Percentiles rank a stretch among this genome's conserved stretches.
phyloP scores from a whole-genome alignment of 2,888 invertebrate species.

The Papilio gigon region DNA sequence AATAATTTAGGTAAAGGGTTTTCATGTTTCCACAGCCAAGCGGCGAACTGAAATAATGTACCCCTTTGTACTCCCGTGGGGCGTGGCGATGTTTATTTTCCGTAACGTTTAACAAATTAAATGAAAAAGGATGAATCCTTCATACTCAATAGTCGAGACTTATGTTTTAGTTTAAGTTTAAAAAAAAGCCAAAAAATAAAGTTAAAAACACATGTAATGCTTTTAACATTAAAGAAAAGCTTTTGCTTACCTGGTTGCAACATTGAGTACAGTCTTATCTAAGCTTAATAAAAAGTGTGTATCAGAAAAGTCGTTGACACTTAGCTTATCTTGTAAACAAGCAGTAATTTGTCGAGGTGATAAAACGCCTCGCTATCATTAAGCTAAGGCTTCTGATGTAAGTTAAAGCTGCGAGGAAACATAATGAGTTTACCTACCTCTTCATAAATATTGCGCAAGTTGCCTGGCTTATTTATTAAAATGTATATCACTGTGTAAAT shows the following conservation, averaged over 20 bases:
- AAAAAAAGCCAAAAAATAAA: no score
- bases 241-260: constrained; percentile 27
- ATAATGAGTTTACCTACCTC: constrained; percentile 29
- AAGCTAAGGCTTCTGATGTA: constrained; percentile 35
- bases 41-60: constrained; percentile 26
- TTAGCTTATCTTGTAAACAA: constrained; percentile 44
- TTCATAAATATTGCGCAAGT: constrained; percentile 34
- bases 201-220: neutral
- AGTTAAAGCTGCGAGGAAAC: constrained; percentile 24
- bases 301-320: constrained; percentile 42
- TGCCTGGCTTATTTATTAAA: constrained; percentile 19
- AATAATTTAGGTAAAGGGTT: constrained; percentile 37
- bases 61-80: constrained; percentile 21
- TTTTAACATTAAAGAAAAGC: neutral
- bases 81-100: constrained; percentile 23
- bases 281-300: constrained; percentile 22
- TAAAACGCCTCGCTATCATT: constrained; percentile 47
- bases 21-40: constrained; percentile 34
- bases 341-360: constrained; percentile 46
- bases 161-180: neutral
- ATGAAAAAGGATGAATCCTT: neutral
- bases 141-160: neutral
- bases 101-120: constrained; percentile 33
- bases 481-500: constrained; percentile 7
- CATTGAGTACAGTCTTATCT: constrained; percentile 27